Evolutionary conservation across 2,113 vertebrate species (phyloP).

Genomic region (Trematocara nigrifrons): DNA sequence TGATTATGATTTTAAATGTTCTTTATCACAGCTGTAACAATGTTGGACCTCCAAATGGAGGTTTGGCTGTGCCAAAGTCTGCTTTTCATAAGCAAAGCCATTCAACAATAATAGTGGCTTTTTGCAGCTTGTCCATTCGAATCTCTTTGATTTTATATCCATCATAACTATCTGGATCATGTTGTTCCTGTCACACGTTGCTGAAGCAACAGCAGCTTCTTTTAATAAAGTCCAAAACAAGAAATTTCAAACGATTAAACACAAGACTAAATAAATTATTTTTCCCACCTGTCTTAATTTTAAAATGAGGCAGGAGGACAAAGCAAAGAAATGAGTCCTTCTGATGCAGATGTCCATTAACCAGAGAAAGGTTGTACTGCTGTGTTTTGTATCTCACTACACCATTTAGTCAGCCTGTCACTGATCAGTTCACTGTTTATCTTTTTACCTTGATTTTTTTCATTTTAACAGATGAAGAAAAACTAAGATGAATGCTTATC

Average conservation of each 20-base stretch:
- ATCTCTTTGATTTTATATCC: slow-evolving; percentile 37
- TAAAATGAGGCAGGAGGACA: not conserved
- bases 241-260: slow-evolving; percentile 14
- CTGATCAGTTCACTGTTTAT: not conserved
- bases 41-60: not conserved
- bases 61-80: not conserved
- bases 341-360: not conserved
- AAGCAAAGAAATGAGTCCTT: slow-evolving; percentile 3
- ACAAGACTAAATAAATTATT: slow-evolving; percentile 21
- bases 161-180: slow-evolving; percentile 8
- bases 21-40: not conserved
- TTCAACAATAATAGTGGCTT: not conserved
- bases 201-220: not conserved
- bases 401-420: not conserved
- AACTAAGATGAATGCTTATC: not conserved
- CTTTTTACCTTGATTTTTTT: not conserved
- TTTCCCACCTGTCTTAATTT: not conserved
- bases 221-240: slow-evolving; percentile 51
- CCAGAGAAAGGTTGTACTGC: not conserved
- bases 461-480: not conserved
- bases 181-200: not conserved
- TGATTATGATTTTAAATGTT: slow-evolving; percentile 6
- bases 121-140: not conserved
- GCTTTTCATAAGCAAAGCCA: not conserved
- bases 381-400: not conserved